A percentile compares a stretch with the other conserved stretches of the same genome.
Evolutionary conservation across 1,140 invertebrate genomes (phyloP).

Genomic region (Planococcus citri): DNA sequence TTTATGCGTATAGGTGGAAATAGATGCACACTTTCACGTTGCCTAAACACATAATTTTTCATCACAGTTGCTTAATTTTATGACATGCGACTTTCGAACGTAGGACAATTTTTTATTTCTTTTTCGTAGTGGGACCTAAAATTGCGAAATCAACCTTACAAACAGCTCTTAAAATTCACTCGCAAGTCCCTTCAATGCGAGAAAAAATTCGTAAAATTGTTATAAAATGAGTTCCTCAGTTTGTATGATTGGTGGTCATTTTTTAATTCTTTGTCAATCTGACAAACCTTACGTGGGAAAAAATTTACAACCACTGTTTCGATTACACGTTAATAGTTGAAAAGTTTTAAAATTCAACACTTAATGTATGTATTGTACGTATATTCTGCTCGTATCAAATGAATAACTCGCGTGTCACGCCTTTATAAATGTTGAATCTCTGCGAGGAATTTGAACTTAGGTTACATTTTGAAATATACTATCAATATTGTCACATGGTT

Average conservation of each 20-base stretch:
- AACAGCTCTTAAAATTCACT: too few species aligned
- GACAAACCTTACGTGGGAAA: too few species aligned
- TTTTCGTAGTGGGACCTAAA: neutral
- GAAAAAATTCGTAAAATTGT: too few species aligned
- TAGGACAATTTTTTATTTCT: neutral
- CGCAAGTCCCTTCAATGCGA: too few species aligned
- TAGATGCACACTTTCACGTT: neutral
- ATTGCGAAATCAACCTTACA: neutral
- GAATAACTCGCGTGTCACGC: neutral
- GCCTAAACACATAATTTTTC: neutral
- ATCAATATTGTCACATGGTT: neutral
- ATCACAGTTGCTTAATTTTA: neutral
- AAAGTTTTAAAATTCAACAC: neutral
- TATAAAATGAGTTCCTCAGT: too few species aligned
- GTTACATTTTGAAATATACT: neutral
- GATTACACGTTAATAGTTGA: neutral
- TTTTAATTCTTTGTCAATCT: too few species aligned
- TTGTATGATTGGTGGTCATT: too few species aligned
- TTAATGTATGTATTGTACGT: neutral
- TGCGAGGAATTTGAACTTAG: neutral
- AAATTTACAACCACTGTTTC: neutral
- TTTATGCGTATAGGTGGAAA: neutral
- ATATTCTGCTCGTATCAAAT: neutral
- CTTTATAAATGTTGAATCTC: neutral
- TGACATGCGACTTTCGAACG: neutral